Percentiles rank a stretch among this genome's conserved stretches.
Evolutionary conservation across 2,888 invertebrate species (phyloP).

Genomic region (Nipponacmea schrenckii): DNA sequence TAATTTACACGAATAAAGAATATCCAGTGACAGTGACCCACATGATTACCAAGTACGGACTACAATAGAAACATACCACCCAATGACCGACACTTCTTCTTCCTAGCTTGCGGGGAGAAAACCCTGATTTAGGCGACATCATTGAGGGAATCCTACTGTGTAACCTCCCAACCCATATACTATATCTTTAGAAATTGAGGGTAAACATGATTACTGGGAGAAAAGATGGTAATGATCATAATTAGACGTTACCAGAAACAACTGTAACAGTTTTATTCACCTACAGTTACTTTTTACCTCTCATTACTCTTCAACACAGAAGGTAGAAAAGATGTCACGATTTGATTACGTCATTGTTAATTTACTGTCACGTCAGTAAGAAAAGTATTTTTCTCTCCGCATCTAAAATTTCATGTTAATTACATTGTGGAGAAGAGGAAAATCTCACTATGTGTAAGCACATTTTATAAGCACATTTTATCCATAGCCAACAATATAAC

Average conservation of each 20-base stretch:
- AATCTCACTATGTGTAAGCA: no score
- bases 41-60: background rate
- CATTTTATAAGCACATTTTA: no score
- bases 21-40: background rate
- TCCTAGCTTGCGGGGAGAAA: background rate
- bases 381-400: no score
- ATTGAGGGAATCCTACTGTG: background rate
- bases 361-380: background rate
- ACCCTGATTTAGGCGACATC: background rate
- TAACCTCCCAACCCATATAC: constrained; percentile 1
- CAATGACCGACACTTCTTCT: background rate
- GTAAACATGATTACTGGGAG: constrained; percentile 1
- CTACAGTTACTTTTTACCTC: background rate
- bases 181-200: background rate
- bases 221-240: background rate
- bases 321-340: constrained; percentile 6
- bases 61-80: background rate
- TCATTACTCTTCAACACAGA: background rate
- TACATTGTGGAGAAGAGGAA: no score
- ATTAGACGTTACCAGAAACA: background rate
- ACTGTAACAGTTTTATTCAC: background rate
- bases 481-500: no score
- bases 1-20: background rate
- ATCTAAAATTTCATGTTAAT: no score
- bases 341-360: background rate